These are phyloP conservation scores for Diarsia mendica DNA, from an alignment of 2,888 invertebrate genomes.

Conservation along the genomic window DNA sequence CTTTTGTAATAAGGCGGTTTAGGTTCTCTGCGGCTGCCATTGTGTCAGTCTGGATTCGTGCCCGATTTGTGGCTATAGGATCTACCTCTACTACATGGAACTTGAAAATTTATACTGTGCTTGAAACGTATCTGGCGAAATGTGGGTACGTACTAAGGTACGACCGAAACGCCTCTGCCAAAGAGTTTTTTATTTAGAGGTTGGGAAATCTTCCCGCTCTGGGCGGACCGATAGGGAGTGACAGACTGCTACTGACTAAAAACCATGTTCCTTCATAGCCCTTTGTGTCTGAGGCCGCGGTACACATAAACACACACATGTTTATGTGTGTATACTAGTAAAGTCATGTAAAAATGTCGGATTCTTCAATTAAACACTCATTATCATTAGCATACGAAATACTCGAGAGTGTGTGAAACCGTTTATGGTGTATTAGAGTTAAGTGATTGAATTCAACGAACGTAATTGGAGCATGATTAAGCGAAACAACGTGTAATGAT, in stretches of 20 bases:
- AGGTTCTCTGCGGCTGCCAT: too few relatives aligned
- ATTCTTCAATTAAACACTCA: constrained; percentile 30
- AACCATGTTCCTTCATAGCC: too few relatives aligned
- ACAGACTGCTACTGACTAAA: too few relatives aligned
- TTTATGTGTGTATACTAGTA: constrained; percentile 11
- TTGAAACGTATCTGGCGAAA: background rate
- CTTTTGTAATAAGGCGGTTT: too few relatives aligned
- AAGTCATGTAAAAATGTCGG: constrained; percentile 30
- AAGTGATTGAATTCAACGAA: constrained; percentile 30
- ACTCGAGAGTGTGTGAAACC: constrained; percentile 27
- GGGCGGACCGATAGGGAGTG: too few relatives aligned
- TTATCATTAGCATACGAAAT: constrained; percentile 27
- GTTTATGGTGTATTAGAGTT: constrained; percentile 8
- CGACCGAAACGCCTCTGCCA: too few relatives aligned
- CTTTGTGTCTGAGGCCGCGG: too few relatives aligned
- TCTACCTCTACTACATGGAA: background rate
- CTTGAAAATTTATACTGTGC: too few relatives aligned
- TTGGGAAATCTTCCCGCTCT: too few relatives aligned
- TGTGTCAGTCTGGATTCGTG: background rate
- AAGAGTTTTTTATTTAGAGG: too few relatives aligned
- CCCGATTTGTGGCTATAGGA: background rate
- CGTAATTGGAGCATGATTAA: constrained; percentile 35
- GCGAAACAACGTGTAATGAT: constrained; percentile 30
- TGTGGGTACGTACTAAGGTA: background rate
- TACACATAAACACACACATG: too few relatives aligned